phyloP scores from a whole-genome alignment of 2,797 vertebrate genomes.

The Picus viridis region DNA sequence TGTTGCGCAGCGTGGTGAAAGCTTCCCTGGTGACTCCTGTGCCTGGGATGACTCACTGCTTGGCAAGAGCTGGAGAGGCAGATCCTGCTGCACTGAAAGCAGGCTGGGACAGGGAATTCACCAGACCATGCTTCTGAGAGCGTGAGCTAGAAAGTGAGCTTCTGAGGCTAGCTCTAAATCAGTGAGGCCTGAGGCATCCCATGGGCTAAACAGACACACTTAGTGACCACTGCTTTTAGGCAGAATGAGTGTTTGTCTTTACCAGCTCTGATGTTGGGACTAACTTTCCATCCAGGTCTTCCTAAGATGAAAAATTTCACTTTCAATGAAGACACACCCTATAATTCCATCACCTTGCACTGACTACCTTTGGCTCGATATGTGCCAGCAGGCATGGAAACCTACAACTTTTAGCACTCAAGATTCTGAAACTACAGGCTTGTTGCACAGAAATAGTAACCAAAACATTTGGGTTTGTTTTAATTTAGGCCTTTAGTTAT shows the following conservation, averaged over 20 bases:
- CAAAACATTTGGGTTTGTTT: neutral
- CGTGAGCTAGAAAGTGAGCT: no score
- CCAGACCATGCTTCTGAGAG: no score
- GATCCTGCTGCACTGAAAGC: neutral
- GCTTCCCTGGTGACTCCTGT: neutral
- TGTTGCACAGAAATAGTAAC: neutral
- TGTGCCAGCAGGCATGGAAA: neutral
- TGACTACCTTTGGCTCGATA: neutral
- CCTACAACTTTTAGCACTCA: neutral
- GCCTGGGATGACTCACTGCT: accelerated
- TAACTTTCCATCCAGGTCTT: neutral
- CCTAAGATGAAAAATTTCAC: neutral
- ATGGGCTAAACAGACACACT: no score
- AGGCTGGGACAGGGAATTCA: neutral
- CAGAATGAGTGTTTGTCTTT: no score
- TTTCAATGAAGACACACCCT: neutral
- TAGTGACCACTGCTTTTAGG: no score
- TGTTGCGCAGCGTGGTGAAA: no score
- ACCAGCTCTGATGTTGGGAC: no score
- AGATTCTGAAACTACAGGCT: neutral
- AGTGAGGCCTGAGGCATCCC: no score
- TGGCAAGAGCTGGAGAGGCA: neutral
- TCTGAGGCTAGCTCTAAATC: no score
- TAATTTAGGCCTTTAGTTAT: neutral
- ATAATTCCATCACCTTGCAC: neutral